Conservation (phyloP, 1,140 invertebrate genomes). For the Zaprionus vittiger region DNA sequence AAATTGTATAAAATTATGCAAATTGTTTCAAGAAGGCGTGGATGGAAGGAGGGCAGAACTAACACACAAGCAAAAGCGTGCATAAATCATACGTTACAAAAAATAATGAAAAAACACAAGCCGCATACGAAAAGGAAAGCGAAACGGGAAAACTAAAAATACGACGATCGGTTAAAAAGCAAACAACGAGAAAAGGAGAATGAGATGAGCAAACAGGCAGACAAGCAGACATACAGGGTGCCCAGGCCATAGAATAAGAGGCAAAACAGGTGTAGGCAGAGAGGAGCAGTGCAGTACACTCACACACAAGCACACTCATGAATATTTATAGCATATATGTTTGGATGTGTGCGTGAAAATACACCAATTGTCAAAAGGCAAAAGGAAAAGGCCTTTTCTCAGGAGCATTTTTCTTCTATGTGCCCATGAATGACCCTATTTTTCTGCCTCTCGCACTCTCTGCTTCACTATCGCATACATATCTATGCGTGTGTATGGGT, state of each 20-base stretch:
- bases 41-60: constrained; percentile 1
- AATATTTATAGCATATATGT: neutral
- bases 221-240: constrained; percentile 61
- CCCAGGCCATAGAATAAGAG: constrained; percentile 27
- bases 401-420: constrained; percentile 27
- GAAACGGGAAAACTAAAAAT: constrained; percentile 70
- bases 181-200: constrained; percentile 9
- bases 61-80: constrained; percentile 21
- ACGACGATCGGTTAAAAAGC: constrained; percentile 57
- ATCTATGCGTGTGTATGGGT: constrained; percentile 33
- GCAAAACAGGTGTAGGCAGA: constrained; percentile 61
- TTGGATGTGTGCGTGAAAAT: constrained; percentile 5
- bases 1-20: constrained; percentile 30
- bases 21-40: constrained; percentile 23
- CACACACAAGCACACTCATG: neutral
- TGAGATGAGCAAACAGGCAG: constrained; percentile 13
- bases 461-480: constrained; percentile 49
- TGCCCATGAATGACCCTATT: constrained; percentile 74
- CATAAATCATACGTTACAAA: constrained; percentile 64
- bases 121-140: constrained; percentile 47
- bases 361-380: constrained; percentile 37
- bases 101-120: constrained; percentile 44
- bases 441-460: constrained; percentile 37
- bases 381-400: constrained; percentile 36
- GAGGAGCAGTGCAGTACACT: constrained; percentile 15